phyloP scores from a whole-genome alignment of 2,888 invertebrate species.

The Cacoxenus indagator region DNA sequence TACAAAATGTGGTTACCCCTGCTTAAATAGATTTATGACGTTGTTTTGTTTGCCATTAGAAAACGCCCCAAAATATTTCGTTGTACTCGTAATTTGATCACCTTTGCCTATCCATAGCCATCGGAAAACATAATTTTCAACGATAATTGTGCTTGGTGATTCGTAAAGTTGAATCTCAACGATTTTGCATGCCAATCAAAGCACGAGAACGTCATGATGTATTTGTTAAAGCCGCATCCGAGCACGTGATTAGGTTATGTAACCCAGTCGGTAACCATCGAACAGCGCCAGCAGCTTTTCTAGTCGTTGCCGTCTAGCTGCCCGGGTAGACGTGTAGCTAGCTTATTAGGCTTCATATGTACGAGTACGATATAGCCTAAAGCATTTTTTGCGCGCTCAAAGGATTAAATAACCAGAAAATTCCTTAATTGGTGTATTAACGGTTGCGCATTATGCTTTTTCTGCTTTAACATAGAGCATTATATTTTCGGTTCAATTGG shows the following conservation, averaged over 20 bases:
- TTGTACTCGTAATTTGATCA: neutral
- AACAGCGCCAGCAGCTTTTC: neutral
- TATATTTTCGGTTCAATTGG: too few relatives aligned
- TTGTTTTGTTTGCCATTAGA: neutral
- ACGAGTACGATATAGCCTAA: neutral
- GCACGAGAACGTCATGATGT: slow-evolving; percentile 17
- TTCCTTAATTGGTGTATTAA: slow-evolving; percentile 18
- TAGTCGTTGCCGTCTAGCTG: neutral
- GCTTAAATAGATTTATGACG: neutral
- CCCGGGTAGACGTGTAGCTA: too few relatives aligned
- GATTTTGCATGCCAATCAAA: slow-evolving; percentile 31
- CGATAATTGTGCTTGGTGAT: neutral
- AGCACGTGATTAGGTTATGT: neutral
- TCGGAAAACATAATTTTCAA: slow-evolving; percentile 4
- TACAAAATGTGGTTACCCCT: neutral
- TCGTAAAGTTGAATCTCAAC: neutral
- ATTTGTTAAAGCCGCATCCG: slow-evolving; percentile 1
- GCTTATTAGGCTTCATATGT: neutral
- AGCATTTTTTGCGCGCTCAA: slow-evolving; percentile 9
- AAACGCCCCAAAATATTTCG: neutral
- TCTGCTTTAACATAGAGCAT: too few relatives aligned
- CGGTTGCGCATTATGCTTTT: neutral
- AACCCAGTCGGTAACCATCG: neutral
- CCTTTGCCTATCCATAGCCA: too few relatives aligned
- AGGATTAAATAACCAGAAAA: slow-evolving; percentile 30